phyloP scores from a whole-genome alignment of 2,113 vertebrate genomes.

The Gambusia affinis region DNA sequence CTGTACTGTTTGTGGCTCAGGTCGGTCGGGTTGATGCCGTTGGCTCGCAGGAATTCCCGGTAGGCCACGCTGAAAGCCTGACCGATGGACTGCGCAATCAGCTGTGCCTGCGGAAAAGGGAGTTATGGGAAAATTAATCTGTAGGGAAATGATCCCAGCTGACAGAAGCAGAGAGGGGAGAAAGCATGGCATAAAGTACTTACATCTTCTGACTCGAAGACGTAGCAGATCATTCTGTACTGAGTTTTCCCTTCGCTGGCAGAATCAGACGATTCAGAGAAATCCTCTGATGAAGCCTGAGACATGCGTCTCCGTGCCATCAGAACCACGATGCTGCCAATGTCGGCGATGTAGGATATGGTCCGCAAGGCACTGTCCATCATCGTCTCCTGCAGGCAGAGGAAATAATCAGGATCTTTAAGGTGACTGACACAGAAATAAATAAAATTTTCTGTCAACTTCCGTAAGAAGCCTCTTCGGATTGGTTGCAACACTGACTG shows the following conservation, averaged over 20 bases:
- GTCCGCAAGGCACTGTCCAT: slow-evolving; percentile 98
- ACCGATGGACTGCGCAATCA: slow-evolving; percentile 98
- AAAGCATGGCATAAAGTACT: slow-evolving; percentile 72
- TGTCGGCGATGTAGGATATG: slow-evolving; percentile 98
- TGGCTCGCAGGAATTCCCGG: slow-evolving; percentile 96
- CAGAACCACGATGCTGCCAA: slow-evolving; percentile 94
- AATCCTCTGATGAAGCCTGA: slow-evolving; percentile 89
- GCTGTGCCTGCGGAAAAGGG: slow-evolving; percentile 86
- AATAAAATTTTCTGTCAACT: background rate
- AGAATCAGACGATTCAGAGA: slow-evolving; percentile 87
- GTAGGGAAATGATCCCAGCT: slow-evolving; percentile 42
- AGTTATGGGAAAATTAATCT: slow-evolving; percentile 51
- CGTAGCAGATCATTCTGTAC: slow-evolving; percentile 97
- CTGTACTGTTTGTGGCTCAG: slow-evolving; percentile 99
- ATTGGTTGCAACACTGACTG: too few species aligned
- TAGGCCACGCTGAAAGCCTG: slow-evolving; percentile 99
- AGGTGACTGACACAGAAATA: background rate
- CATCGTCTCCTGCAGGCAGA: slow-evolving; percentile 87
- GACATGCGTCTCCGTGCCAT: slow-evolving; percentile 95
- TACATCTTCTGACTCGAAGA: slow-evolving; percentile 98
- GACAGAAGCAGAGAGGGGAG: slow-evolving; percentile 43
- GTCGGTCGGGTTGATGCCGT: slow-evolving; percentile 98
- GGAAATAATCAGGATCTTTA: background rate
- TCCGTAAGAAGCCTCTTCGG: too few species aligned
- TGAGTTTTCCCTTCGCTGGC: slow-evolving; percentile 89